These are phyloP conservation scores for Agrochola litura DNA, from an alignment of 2,888 invertebrate species.

Conservation along the genomic window DNA sequence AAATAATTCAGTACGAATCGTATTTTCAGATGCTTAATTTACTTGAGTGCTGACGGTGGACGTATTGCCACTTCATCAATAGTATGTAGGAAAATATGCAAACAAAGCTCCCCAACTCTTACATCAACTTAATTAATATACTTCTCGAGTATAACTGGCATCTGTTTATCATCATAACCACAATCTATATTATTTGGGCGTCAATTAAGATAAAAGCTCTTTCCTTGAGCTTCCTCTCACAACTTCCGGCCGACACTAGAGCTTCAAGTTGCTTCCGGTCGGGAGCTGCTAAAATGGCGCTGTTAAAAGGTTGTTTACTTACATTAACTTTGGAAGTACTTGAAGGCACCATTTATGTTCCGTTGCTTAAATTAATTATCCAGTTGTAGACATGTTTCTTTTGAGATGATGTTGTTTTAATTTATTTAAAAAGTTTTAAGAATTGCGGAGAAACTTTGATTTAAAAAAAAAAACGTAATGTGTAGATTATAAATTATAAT, in stretches of 20 bases:
- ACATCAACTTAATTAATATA: slow-evolving; percentile 23
- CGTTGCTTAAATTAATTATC: background rate
- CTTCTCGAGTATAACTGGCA: background rate
- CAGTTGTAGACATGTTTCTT: background rate
- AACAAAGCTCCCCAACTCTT: slow-evolving; percentile 8
- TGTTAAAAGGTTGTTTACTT: slow-evolving; percentile 25
- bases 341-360: background rate
- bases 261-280: slow-evolving; percentile 62
- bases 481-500: too few species aligned
- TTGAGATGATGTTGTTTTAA: background rate
- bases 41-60: background rate
- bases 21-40: background rate
- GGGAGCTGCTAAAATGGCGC: slow-evolving; percentile 34
- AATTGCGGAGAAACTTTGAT: too few species aligned
- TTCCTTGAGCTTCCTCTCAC: slow-evolving; percentile 52
- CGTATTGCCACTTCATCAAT: too few species aligned
- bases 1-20: too few species aligned
- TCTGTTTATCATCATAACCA: slow-evolving; percentile 42
- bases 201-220: slow-evolving; percentile 73
- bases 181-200: slow-evolving; percentile 45
- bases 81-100: slow-evolving; percentile 2
- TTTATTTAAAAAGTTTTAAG: background rate
- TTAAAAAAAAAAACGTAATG: too few species aligned
- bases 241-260: slow-evolving; percentile 69
- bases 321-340: background rate